Conservation (phyloP, 2,888 invertebrate genomes). For the Thera obeliscata region DNA sequence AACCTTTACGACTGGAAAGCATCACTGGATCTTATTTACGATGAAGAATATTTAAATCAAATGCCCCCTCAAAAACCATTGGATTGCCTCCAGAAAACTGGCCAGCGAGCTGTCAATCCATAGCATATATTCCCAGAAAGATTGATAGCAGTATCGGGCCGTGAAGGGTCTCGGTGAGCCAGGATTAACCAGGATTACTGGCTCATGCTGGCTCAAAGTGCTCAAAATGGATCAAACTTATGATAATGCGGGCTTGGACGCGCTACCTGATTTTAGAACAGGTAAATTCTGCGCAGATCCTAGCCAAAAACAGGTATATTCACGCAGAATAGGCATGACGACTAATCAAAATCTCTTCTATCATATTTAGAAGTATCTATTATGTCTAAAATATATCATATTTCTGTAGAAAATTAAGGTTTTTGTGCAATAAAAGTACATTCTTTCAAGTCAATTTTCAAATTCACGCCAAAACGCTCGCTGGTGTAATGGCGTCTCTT, state of each 20-base stretch:
- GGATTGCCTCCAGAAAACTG: constrained; percentile 17
- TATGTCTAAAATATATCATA: too few species aligned
- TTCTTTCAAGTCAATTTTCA: too few species aligned
- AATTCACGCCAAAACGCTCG: too few species aligned
- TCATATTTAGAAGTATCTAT: too few species aligned
- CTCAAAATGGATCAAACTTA: constrained; percentile 69
- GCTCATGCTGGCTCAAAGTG: constrained; percentile 51
- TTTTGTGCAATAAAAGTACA: too few species aligned
- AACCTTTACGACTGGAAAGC: too few species aligned
- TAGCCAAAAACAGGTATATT: too few species aligned
- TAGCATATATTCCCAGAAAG: constrained; percentile 40
- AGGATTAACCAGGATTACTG: constrained; percentile 67
- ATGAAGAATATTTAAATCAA: background rate
- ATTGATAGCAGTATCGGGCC: constrained; percentile 41
- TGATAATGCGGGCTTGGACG: constrained; percentile 69
- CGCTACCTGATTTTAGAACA: constrained; percentile 34
- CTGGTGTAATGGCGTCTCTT: too few species aligned
- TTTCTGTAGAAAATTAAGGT: too few species aligned
- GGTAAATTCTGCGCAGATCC: constrained; percentile 14
- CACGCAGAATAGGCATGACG: too few species aligned
- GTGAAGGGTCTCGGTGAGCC: constrained; percentile 50
- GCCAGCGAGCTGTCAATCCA: constrained; percentile 30
- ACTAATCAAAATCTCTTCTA: too few species aligned
- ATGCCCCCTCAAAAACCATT: constrained; percentile 5
- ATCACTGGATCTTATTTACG: too few species aligned